phyloP scores from a whole-genome alignment of 2,113 vertebrate species.

The Eulemur macaco region DNA sequence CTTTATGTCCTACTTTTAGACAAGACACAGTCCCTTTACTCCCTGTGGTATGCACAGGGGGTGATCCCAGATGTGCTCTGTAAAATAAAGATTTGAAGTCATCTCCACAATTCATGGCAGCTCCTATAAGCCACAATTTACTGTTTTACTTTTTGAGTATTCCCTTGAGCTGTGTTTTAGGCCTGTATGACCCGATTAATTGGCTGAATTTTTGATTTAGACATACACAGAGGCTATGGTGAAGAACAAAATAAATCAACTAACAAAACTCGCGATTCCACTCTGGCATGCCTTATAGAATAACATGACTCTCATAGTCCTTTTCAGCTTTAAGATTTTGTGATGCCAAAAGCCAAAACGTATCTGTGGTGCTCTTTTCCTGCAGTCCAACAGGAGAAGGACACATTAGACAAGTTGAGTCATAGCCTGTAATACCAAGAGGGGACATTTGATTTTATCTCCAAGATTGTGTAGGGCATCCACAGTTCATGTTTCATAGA shows the following conservation, averaged over 20 bases:
- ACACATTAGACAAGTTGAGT: background rate
- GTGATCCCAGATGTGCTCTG: background rate
- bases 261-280: background rate
- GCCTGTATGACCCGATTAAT: background rate
- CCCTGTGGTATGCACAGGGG: background rate
- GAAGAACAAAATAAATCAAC: background rate
- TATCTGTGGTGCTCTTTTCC: background rate
- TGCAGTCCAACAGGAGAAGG: background rate
- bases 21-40: background rate
- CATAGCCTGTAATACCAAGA: background rate
- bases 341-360: background rate
- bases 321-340: background rate
- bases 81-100: background rate
- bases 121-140: too few species aligned
- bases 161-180: background rate
- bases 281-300: background rate
- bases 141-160: background rate
- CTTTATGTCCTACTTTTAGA: background rate
- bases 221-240: background rate
- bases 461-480: background rate
- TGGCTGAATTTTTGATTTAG: background rate
- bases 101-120: background rate
- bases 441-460: background rate
- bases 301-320: background rate
- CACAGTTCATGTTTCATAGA: background rate